Evolutionary conservation across 1,140 invertebrate genomes (phyloP).

Genomic region (Riptortus pedestris): DNA sequence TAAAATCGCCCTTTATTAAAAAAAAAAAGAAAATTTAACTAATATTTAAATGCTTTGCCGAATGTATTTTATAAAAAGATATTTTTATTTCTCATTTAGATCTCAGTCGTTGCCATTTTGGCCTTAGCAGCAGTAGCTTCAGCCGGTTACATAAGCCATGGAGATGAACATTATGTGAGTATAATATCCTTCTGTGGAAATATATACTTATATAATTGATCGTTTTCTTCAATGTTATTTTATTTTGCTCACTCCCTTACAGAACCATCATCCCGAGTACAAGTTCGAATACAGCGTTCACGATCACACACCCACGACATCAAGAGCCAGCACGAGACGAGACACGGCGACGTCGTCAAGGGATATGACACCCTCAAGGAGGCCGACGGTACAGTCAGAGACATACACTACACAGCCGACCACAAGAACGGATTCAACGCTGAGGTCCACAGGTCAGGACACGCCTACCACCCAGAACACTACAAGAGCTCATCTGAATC

Average conservation of each 20-base stretch:
- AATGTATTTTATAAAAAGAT: too few species aligned
- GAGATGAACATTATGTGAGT: neutral
- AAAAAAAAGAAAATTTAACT: too few species aligned
- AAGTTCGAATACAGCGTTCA: constrained; percentile 45
- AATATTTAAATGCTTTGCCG: too few species aligned
- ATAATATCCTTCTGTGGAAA: too few species aligned
- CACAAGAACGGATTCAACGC: constrained; percentile 51
- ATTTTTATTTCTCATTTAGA: too few species aligned
- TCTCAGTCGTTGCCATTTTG: too few species aligned
- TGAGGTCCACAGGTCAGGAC: constrained; percentile 42
- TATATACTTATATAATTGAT: too few species aligned
- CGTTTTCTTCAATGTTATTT: too few species aligned
- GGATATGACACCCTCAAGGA: constrained; percentile 19
- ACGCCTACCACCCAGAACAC: constrained; percentile 42
- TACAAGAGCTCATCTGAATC: constrained; percentile 4
- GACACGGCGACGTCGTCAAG: constrained; percentile 23
- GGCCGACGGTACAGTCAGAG: constrained; percentile 37
- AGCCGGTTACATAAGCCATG: neutral
- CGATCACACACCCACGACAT: constrained; percentile 43
- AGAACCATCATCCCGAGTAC: constrained; percentile 36
- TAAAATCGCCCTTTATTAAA: too few species aligned
- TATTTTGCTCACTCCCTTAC: too few species aligned
- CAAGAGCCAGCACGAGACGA: constrained; percentile 39
- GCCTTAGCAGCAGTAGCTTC: neutral
- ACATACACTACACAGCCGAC: constrained; percentile 56